A percentile compares a stretch with the other conserved stretches of the same genome.
phyloP scores from a whole-genome alignment of 2,888 invertebrate species.

The Callimorpha dominula region DNA sequence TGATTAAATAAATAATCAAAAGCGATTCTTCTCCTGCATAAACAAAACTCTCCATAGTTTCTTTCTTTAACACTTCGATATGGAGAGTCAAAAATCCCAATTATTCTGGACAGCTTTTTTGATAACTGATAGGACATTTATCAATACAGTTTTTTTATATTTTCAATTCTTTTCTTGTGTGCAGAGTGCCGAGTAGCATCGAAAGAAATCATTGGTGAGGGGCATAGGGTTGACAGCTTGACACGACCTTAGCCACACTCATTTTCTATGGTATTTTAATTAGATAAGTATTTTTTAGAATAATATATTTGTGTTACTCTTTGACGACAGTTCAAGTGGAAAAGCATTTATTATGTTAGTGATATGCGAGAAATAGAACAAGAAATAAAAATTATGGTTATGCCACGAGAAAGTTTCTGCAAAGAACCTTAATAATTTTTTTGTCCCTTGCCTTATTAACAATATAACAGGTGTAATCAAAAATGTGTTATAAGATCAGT shows the following conservation, averaged over 20 bases:
- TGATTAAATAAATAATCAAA: not conserved
- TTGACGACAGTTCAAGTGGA: too few species aligned
- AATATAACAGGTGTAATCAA: too few species aligned
- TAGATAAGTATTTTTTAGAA: not conserved
- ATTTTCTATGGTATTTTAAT: not conserved
- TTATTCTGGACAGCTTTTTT: not conserved
- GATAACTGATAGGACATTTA: not conserved
- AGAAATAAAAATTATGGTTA: too few species aligned
- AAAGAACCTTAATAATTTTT: too few species aligned
- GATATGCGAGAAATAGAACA: too few species aligned
- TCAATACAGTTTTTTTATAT: not conserved
- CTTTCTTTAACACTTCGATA: not conserved
- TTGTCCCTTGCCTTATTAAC: too few species aligned
- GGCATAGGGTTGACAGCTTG: not conserved
- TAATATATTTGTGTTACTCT: not conserved
- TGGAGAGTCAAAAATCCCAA: not conserved
- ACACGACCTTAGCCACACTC: not conserved
- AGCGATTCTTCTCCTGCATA: not conserved
- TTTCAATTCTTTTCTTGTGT: not conserved
- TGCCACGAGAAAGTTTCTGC: too few species aligned
- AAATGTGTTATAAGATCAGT: too few species aligned
- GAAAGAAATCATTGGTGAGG: not conserved
- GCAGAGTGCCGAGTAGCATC: not conserved
- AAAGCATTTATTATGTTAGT: too few species aligned
- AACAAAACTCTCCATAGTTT: not conserved